Percentiles rank a stretch among this genome's conserved stretches.
Evolutionary conservation across 2,113 vertebrate species (phyloP).

Genomic region (Columba livia): DNA sequence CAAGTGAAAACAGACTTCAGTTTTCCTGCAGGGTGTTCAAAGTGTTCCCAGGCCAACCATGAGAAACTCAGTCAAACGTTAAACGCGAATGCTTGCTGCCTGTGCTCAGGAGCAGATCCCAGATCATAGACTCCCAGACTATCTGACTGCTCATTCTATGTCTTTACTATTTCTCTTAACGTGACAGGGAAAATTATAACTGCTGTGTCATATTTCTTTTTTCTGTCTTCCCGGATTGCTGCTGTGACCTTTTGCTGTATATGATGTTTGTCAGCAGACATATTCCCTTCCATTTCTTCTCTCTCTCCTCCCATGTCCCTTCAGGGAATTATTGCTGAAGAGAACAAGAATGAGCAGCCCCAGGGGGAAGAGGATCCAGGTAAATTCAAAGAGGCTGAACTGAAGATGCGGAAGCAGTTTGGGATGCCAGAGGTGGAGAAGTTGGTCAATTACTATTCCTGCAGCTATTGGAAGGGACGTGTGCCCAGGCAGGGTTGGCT

Average conservation of each 20-base stretch:
- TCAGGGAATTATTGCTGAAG: slow-evolving; percentile 98
- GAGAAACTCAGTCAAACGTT: not conserved
- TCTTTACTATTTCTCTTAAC: not conserved
- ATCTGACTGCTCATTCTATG: not conserved
- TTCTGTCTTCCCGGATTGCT: not conserved
- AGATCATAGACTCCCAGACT: not conserved
- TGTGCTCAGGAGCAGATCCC: not conserved
- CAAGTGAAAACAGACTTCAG: not conserved
- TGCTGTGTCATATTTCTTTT: not conserved
- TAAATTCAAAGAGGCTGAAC: slow-evolving; percentile 94
- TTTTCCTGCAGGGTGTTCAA: not conserved
- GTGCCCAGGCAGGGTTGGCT: slow-evolving; percentile 97
- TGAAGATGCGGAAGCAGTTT: slow-evolving; percentile 96
- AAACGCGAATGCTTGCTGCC: not conserved
- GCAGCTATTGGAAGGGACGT: slow-evolving; percentile 96
- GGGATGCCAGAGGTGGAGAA: slow-evolving; percentile 97
- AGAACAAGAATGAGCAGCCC: slow-evolving; percentile 86
- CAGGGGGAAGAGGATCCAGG: slow-evolving; percentile 91
- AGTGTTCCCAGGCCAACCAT: not conserved
- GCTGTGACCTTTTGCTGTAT: not conserved
- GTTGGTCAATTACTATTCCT: slow-evolving; percentile 98
- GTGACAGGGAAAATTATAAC: not conserved
- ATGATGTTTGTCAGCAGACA: not conserved
- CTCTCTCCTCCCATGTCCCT: not conserved
- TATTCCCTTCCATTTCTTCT: not conserved